Evolutionary conservation across 2,113 vertebrate genomes (phyloP), one percentile per base, ranked within the genome.

Genomic region (Cephalopterus ornatus): DNA sequence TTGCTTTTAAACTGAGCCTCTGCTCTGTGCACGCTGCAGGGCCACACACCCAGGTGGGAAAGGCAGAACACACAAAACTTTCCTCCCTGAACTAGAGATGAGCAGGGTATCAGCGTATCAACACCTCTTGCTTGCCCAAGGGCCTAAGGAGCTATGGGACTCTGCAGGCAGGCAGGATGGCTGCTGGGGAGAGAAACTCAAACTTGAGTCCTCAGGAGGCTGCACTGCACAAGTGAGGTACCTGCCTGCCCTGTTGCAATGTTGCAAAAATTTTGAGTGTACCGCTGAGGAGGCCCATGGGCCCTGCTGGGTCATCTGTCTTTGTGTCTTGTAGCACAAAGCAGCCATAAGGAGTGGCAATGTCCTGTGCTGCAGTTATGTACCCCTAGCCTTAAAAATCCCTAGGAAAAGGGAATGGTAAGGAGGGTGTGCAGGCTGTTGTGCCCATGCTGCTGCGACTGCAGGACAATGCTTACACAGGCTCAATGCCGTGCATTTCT

Each of bases 81-180:
- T 89, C 23, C 52, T 58, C 5, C 47, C 13, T 58, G 30, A 63
- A 35, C 4, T 6, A 59, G 11, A 8, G 11, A 24, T n/a, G 15
- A 81, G 10, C 30, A 74, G 18, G 10, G 6, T 52, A 42, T 37
- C 47, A 7, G 7, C 11, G 6, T 42, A 59, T 27, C 27, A 39
- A 59, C 14, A 44, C 6, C 9, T 59, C 8, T 41, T 75, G 33
- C 9, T 27, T 58, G 39, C 24, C 11, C 49, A n/a, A 50, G 5
- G 9, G 7, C 35, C 18, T 9, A 55, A 70, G 56, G 9, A n/a
- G 17, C 27, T 52, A 2, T 26, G 24, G 17, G 21, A 74, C 14
- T 56, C 35, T 0, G 0, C 3, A 8, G 10, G 4, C 23, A 49
- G 21, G 21, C 0, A 2, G 41, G 15, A 33, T 16, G 6, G 21